Conservation (phyloP, 2,888 invertebrate species). For the Meloe dianella region DNA sequence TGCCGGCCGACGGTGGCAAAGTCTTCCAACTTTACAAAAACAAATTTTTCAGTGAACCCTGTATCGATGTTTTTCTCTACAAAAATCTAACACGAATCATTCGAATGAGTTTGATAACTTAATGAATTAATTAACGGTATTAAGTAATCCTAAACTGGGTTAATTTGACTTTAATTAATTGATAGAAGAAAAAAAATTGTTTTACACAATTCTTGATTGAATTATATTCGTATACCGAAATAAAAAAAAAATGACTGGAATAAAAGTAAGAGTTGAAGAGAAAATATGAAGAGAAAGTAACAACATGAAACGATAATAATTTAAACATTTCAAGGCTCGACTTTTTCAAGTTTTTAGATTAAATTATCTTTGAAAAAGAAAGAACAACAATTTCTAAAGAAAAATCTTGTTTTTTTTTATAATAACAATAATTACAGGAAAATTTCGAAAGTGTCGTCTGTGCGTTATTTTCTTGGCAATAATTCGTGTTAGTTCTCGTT, state of each 20-base stretch:
- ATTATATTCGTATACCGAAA: not conserved
- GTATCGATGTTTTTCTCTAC: too few relatives aligned
- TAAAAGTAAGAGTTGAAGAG: conserved; percentile 11
- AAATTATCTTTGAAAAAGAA: not conserved
- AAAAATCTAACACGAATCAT: too few relatives aligned
- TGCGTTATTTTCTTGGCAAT: not conserved
- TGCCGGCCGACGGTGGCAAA: too few relatives aligned
- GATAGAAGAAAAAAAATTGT: not conserved
- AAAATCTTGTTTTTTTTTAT: not conserved
- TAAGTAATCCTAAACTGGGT: not conserved
- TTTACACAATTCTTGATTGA: conserved; percentile 5
- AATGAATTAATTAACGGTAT: not conserved
- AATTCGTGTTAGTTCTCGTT: not conserved
- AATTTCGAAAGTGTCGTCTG: not conserved
- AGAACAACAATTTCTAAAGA: not conserved
- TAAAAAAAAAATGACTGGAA: not conserved
- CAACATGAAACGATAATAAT: not conserved
- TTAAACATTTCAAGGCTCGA: not conserved
- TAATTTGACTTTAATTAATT: conserved; percentile 1
- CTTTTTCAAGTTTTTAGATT: not conserved
- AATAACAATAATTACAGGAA: not conserved
- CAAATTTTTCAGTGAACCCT: too few relatives aligned
- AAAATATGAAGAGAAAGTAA: conserved; percentile 6
- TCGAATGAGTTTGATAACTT: not conserved
- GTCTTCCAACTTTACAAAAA: too few relatives aligned